A percentile compares a stretch with the other conserved stretches of the same genome.
These are phyloP conservation scores for Poeciliopsis infans DNA, from an alignment of 2,797 vertebrate species.

Conservation along the genomic window DNA sequence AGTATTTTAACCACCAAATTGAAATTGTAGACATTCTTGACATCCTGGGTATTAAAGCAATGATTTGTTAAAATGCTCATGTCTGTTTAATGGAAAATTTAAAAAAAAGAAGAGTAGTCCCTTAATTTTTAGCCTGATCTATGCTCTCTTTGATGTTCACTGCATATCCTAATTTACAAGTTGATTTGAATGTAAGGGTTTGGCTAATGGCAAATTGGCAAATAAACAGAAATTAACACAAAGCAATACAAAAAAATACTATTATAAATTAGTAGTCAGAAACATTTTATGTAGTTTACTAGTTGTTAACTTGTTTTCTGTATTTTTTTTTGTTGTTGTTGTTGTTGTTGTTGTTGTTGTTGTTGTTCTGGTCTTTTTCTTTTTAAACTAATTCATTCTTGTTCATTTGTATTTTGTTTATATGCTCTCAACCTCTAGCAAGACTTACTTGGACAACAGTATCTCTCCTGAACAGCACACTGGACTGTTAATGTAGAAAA, in stretches of 20 bases:
- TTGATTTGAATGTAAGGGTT: not conserved
- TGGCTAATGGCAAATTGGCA: no score
- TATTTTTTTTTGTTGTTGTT: slow-evolving; percentile 23
- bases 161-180: not conserved
- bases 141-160: not conserved
- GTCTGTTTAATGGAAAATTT: not conserved
- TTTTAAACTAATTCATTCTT: slow-evolving; percentile 29
- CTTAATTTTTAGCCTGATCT: not conserved
- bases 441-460: slow-evolving; percentile 11
- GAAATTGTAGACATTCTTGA: not conserved
- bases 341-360: not conserved
- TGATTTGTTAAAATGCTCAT: not conserved
- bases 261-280: not conserved
- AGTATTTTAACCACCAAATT: not conserved
- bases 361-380: slow-evolving; percentile 10
- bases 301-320: slow-evolving; percentile 3
- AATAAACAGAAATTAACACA: not conserved
- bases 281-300: not conserved
- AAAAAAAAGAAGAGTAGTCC: not conserved
- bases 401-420: slow-evolving; percentile 14
- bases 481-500: slow-evolving; percentile 37
- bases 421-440: slow-evolving; percentile 1
- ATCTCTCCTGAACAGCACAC: slow-evolving; percentile 17
- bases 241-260: not conserved
- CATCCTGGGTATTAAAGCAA: not conserved